Evolutionary conservation across 2,113 vertebrate species (phyloP).

Genomic region (western clawed frog (Xenopus tropicalis)): UCB_Xtro_10.0 CM004446.2:2728001-2728500

Average conservation of each 20-base stretch:
- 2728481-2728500: too few relatives aligned
- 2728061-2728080: constrained; percentile 27
- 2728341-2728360: not conserved
- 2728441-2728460: too few relatives aligned
- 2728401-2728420: too few relatives aligned
- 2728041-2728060: not conserved
- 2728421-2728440: too few relatives aligned
- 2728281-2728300: constrained; percentile 18
- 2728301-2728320: constrained; percentile 9
- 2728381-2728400: too few relatives aligned
- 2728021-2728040: constrained; percentile 2
- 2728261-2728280: not conserved
- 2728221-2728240: constrained; percentile 40
- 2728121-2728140: constrained; percentile 33
- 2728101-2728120: constrained; percentile 41
- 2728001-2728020: too few relatives aligned
- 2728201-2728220: constrained; percentile 33
- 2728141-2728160: constrained; percentile 20
- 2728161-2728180: constrained; percentile 43
- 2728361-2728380: too few relatives aligned
- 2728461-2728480: too few relatives aligned
- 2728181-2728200: constrained; percentile 35
- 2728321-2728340: not conserved
- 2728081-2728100: constrained; percentile 28
- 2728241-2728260: constrained; percentile 35